These are phyloP conservation scores for Metopia argyrocephala DNA, from an alignment of 2,888 invertebrate species.

Conservation along the genomic window DNA sequence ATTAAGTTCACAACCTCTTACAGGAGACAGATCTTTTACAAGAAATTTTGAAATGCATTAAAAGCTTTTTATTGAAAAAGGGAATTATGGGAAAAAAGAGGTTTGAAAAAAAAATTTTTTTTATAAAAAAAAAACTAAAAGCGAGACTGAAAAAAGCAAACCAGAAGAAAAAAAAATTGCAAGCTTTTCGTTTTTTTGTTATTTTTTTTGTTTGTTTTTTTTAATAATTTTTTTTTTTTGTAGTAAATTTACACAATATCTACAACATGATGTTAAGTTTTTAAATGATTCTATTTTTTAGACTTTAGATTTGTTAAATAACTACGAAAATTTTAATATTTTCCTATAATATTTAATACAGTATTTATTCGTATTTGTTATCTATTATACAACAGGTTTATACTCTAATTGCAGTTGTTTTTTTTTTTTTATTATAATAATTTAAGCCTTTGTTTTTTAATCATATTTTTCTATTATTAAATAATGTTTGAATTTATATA, in stretches of 20 bases:
- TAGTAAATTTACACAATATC: slow-evolving; percentile 39
- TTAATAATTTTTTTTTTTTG: neutral
- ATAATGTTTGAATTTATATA: neutral
- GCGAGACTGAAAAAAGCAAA: slow-evolving; percentile 37
- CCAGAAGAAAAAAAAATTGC: slow-evolving; percentile 8
- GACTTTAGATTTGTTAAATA: neutral
- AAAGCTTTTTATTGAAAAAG: slow-evolving; percentile 5
- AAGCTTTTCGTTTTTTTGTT: slow-evolving; percentile 36
- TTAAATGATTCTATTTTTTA: slow-evolving; percentile 8
- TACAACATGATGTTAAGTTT: slow-evolving; percentile 27
- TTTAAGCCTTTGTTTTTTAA: slow-evolving; percentile 53
- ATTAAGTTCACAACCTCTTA: slow-evolving; percentile 63
- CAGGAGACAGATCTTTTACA: slow-evolving; percentile 52
- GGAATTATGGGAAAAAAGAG: neutral
- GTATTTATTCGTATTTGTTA: slow-evolving; percentile 24
- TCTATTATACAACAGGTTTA: neutral
- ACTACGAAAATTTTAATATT: neutral
- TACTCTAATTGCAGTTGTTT: neutral
- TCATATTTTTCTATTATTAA: neutral
- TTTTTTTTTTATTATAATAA: slow-evolving; percentile 9
- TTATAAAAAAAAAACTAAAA: slow-evolving; percentile 6
- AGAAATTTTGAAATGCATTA: neutral
- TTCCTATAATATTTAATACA: slow-evolving; percentile 5
- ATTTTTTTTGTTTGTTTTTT: neutral
- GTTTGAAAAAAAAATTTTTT: neutral